Base-by-base conservation (phyloP, 2,888 invertebrate species). In the Apoda limacodes region DNA sequence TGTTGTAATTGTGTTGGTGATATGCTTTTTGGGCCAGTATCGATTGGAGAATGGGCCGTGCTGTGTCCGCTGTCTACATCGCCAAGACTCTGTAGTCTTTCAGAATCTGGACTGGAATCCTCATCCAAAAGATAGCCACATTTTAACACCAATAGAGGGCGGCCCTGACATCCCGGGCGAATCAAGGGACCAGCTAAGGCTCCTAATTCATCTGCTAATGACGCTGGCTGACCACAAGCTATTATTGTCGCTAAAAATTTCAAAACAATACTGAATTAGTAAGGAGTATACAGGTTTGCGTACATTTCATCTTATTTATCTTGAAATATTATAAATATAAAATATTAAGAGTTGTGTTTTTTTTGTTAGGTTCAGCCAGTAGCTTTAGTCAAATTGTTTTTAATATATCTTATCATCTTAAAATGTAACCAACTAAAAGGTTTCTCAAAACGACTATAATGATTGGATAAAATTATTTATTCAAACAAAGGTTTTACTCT, bases 61-160 rank as follows among this genome's bases (percentile, higher is more conserved):
- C 94, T 94, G 59, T 94, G 93, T 2, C 95, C 95, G 48, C 94
- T 95, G 60, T 95, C 95, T 7, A 89, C 89, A 55, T 91, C 88
- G 3, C 85, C 86, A 28, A 85, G 60, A 61, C 72, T 92, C 52
- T 92, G 88, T 45, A 92, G 82, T 40, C 91, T 83, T 53, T 93
- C 93, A 13, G 93, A 93, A 55, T 93, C 93, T 4, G 93, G 93
- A 41, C 93, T 93, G 23, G 89, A 89, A 57, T 93, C 93, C 56
- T 89, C 90, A 50, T 92, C 89, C 46, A 89, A 80, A 17, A 90
- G 71, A 57, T 90, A 89, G 30, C 88, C 86, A 50, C 89, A 89
- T 66, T 89, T 89, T 46, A 89, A 83, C 43, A 89, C 85, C 35
- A 89, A 65, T 27, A 89, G 82, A 15, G 88, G 85, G 27, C 81